phyloP scores from a whole-genome alignment of 2,888 invertebrate species.

The Melinaea menophilus region DNA sequence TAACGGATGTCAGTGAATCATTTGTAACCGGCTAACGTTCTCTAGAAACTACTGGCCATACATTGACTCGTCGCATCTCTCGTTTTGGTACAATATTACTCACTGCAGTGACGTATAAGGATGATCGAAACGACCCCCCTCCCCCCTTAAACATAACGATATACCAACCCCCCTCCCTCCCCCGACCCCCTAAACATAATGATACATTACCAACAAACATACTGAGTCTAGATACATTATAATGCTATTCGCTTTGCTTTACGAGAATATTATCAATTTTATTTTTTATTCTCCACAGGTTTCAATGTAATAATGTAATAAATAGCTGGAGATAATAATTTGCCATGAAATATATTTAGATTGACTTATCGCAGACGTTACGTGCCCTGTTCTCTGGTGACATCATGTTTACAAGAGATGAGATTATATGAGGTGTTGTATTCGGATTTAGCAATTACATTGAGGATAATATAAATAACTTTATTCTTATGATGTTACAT shows the following conservation, averaged over 20 bases:
- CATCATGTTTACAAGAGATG: background rate
- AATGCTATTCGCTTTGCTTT: background rate
- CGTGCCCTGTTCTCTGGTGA: background rate
- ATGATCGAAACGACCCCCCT: background rate
- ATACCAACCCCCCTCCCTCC: too few relatives aligned
- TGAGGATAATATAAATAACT: too few relatives aligned
- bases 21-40: slow-evolving; percentile 51
- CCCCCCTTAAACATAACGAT: too few relatives aligned
- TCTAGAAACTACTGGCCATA: slow-evolving; percentile 47
- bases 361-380: background rate
- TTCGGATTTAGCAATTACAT: too few relatives aligned
- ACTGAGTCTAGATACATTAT: too few relatives aligned
- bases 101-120: slow-evolving; percentile 26
- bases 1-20: slow-evolving; percentile 64
- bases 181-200: too few relatives aligned
- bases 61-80: slow-evolving; percentile 31
- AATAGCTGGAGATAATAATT: background rate
- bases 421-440: background rate
- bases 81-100: slow-evolving; percentile 27
- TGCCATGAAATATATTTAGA: background rate
- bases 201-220: too few relatives aligned
- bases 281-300: slow-evolving; percentile 4
- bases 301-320: slow-evolving; percentile 7
- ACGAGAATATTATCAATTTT: background rate
- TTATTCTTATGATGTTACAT: too few relatives aligned